phyloP scores from a whole-genome alignment of 2,888 invertebrate genomes.

The Seira ritae region DNA sequence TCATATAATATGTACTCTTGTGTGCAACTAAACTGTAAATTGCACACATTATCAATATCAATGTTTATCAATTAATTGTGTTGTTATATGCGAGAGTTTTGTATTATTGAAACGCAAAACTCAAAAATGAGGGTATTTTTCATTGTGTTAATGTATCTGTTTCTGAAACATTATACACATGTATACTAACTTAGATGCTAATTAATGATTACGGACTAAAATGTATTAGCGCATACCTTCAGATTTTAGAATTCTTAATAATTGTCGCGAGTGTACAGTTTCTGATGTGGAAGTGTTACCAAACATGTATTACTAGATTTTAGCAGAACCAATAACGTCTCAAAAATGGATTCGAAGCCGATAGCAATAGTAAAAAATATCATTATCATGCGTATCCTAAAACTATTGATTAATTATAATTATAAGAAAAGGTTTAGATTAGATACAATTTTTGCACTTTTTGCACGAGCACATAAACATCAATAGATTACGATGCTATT shows the following conservation, averaged over 20 bases:
- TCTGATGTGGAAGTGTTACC: conserved; percentile 29
- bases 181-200: neutral
- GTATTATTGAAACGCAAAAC: neutral
- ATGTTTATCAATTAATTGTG: no score
- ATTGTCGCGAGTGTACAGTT: neutral
- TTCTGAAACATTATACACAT: neutral
- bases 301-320: conserved; percentile 21
- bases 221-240: neutral
- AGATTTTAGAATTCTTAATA: neutral
- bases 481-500: neutral
- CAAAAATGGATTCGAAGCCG: neutral
- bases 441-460: neutral
- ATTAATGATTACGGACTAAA: neutral
- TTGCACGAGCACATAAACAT: neutral
- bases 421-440: neutral
- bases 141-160: neutral
- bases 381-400: no score
- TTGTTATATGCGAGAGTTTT: neutral
- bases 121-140: conserved; percentile 35
- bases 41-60: neutral
- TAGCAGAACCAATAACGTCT: neutral
- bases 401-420: no score
- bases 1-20: neutral
- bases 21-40: neutral
- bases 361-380: conserved; percentile 26